Percentiles rank a stretch among this genome's conserved stretches.
Evolutionary conservation across 2,888 invertebrate genomes (phyloP).

Genomic region (Heliconius ismenius): DNA sequence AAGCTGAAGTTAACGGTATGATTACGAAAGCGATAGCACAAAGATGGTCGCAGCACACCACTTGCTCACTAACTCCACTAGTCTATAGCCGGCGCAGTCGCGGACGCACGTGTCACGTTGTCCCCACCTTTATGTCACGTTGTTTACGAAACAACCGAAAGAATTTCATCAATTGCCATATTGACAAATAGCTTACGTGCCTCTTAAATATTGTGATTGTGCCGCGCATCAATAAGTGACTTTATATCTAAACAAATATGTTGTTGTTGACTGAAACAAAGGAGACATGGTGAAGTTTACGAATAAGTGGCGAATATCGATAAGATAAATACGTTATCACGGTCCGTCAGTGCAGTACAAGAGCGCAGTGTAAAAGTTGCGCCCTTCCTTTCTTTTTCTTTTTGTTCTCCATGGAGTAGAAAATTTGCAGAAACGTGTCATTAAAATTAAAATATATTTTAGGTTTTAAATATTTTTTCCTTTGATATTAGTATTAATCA

Average conservation of each 20-base stretch:
- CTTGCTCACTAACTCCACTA: conserved; percentile 49
- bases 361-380: conserved; percentile 61
- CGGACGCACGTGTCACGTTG: conserved; percentile 55
- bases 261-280: conserved; percentile 54
- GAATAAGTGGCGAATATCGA: conserved; percentile 67
- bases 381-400: conserved; percentile 67
- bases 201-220: conserved; percentile 47
- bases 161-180: conserved; percentile 24
- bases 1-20: conserved; percentile 54
- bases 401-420: conserved; percentile 45
- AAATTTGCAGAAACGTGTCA: conserved; percentile 38
- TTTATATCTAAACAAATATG: conserved; percentile 41
- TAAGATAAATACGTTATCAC: conserved; percentile 72
- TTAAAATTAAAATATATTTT: not conserved
- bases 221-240: conserved; percentile 1
- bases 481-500: conserved; percentile 46
- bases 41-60: conserved; percentile 48
- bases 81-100: conserved; percentile 56
- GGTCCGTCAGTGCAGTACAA: conserved; percentile 46
- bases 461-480: not conserved
- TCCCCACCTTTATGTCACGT: conserved; percentile 1
- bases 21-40: conserved; percentile 67
- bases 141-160: conserved; percentile 33
- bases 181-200: conserved; percentile 41
- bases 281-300: conserved; percentile 58